Evolutionary conservation across 2,797 vertebrate species (phyloP).

Genomic region (Sparidentex hasta): DNA sequence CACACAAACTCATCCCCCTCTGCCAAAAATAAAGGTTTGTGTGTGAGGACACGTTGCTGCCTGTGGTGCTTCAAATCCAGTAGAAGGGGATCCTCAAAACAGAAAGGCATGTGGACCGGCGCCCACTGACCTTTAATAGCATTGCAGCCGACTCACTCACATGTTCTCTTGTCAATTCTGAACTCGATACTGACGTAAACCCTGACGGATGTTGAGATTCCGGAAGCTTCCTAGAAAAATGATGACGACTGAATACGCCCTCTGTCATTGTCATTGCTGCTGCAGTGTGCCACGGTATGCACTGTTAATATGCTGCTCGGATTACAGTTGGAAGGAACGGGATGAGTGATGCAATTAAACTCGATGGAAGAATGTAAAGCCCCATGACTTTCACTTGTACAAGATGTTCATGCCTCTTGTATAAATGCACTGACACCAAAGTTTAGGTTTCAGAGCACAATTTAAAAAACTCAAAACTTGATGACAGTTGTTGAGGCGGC

Average conservation of each 20-base stretch:
- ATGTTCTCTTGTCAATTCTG: slow-evolving; percentile 58
- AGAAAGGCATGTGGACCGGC: slow-evolving; percentile 76
- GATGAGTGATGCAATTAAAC: slow-evolving; percentile 19
- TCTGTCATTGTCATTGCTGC: slow-evolving; percentile 28
- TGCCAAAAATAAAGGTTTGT: slow-evolving; percentile 67
- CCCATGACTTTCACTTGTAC: background rate
- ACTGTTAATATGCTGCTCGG: slow-evolving; percentile 9
- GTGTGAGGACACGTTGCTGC: slow-evolving; percentile 54
- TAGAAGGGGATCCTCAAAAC: slow-evolving; percentile 70
- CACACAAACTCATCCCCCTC: slow-evolving; percentile 32
- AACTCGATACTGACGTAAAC: slow-evolving; percentile 42
- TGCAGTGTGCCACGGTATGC: background rate
- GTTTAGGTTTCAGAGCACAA: background rate
- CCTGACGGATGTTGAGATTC: slow-evolving; percentile 10
- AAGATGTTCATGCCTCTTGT: background rate
- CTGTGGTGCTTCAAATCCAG: slow-evolving; percentile 41
- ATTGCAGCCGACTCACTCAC: slow-evolving; percentile 58
- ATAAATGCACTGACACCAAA: background rate
- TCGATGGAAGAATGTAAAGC: slow-evolving; percentile 1
- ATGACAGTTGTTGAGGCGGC: too few relatives aligned
- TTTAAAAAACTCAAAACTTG: too few relatives aligned
- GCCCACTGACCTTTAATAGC: slow-evolving; percentile 74
- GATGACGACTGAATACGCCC: slow-evolving; percentile 12
- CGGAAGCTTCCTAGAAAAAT: slow-evolving; percentile 53
- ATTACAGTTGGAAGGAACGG: slow-evolving; percentile 12